Evolutionary conservation across 1,140 invertebrate genomes (phyloP), one percentile per base, ranked within the genome.

Genomic region (Zaprionus ghesquierei): DNA sequence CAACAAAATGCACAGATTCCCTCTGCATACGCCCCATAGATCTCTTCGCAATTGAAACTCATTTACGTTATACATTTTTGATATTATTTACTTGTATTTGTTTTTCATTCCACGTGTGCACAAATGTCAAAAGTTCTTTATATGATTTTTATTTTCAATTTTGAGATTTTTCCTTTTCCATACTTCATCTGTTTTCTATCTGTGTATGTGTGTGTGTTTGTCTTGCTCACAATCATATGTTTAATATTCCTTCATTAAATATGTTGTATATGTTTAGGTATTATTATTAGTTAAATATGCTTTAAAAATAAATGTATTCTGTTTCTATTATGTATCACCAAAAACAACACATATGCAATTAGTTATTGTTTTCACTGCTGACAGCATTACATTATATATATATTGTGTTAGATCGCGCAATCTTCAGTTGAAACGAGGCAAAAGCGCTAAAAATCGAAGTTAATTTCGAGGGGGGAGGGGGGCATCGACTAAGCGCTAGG

Each of bases 31-130:
- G 9, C 2, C 18, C 0, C 15, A 3, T 33, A 41, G 9, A 12
- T 20, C 1, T 3, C 18, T 15, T 2, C 6, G 2, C 3, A 10
- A 63, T 8, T 65, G 69, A 70, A 59, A 62, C 6, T n/a, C 31
- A n/a, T 15, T 5, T 41, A 2, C 12, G 5, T 6, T 6, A n/a
- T 50, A 66, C 51, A 51, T 85, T 69, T 85, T 86, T 77, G 76
- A 85, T 85, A 85, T 86, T 68, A 75, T 86, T 86, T 86, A 85
- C 74, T 85, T 85, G 59, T 87, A 86, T 86, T 84, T 69, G 64
- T 58, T 59, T 84, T 86, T 73, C 46, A 69, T 80, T 82, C 64
- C 79, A 73, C 73, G 82, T 76, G 82, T 77, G 84, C 81, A 87
- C 81, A 81, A 87, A 87, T 77, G 79, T 82, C 84, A 68, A 86